Percentiles rank a stretch among this genome's conserved stretches.
phyloP scores from a whole-genome alignment of 2,113 vertebrate genomes.

The Dissostichus mawsoni region DNA sequence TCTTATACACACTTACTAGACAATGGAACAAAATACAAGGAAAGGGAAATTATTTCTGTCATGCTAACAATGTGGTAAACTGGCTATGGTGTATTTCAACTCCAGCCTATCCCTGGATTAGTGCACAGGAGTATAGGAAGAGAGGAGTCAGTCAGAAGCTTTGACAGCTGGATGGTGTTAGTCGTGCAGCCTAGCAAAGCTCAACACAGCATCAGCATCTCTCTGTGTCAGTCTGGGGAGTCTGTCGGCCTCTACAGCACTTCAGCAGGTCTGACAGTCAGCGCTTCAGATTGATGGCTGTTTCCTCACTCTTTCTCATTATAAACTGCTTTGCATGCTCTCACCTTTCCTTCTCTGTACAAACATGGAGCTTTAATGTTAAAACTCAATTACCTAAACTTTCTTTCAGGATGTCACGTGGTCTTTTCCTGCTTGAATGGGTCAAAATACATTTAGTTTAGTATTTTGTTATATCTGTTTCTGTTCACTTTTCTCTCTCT shows the following conservation, averaged over 20 bases:
- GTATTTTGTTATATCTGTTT: neutral
- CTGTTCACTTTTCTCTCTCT: neutral
- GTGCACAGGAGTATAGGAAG: neutral
- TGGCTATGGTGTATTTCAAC: neutral
- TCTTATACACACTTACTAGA: neutral
- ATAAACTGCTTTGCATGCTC: conserved; percentile 1
- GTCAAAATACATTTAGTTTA: neutral
- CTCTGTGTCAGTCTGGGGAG: conserved; percentile 48
- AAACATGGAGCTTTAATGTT: neutral
- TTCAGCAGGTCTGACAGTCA: conserved; percentile 23
- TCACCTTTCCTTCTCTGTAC: neutral
- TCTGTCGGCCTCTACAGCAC: conserved; percentile 24
- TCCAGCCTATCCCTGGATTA: neutral
- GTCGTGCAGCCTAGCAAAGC: neutral
- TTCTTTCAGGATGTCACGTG: neutral
- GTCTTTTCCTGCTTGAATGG: neutral
- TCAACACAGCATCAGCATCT: conserved; percentile 59
- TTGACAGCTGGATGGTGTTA: conserved; percentile 26
- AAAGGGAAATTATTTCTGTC: neutral
- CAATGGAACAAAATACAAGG: neutral
- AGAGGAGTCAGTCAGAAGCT: conserved; percentile 19
- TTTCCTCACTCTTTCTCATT: neutral
- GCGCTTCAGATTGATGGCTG: conserved; percentile 23
- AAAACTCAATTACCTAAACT: neutral
- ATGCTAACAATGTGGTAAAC: neutral